Evolutionary conservation across 1,140 invertebrate species (phyloP), one percentile per base, ranked within the genome.

Genomic region (Acromyrmex heyeri): DNA sequence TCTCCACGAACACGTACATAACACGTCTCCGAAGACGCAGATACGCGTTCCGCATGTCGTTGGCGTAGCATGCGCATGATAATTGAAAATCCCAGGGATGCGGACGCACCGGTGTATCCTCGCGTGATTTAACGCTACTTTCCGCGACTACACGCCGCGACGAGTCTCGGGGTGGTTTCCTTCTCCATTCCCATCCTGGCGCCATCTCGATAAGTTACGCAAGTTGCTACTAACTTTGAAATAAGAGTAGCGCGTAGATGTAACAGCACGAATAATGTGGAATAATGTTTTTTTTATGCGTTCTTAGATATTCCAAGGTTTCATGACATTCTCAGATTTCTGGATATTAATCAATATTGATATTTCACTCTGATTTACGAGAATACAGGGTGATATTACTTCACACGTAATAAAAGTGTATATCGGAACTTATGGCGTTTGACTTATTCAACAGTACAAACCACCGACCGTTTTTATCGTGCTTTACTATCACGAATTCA

Each of bases 1-100:
- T 87, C 72, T 67, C 85, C 18, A 70, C 79, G 48, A 62, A 69
- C 50, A 81, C 59, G 30, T 12, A 50, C n/a, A 6, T 16, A 86
- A 89, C 81, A 90, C 90, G 91, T 92, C 87, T 91, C 86, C 86
- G 85, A 91, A 90, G 88, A 76, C 86, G 61, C 82, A 69, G 86
- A 91, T 92, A 88, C 85, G 90, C 72, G 75, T 88, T 90, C 85
- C 88, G 85, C 86, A 75, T 87, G 91, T 87, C 89, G 85, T 83
- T 72, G 59, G 89, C 70, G 91, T 93, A 93, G 91, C n/a, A 75
- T 21, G 44, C 92, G 88, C 88, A 92, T 91, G 89, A 92, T 93
- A 93, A 93, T 93, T 93, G 93, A 93, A 93, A 93, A 92, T 92
- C 69, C 87, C 85, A 75, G 73, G 86, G 83, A 86, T 86, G 89